phyloP scores from a whole-genome alignment of 2,888 invertebrate genomes.

The Helicoverpa assulta region DNA sequence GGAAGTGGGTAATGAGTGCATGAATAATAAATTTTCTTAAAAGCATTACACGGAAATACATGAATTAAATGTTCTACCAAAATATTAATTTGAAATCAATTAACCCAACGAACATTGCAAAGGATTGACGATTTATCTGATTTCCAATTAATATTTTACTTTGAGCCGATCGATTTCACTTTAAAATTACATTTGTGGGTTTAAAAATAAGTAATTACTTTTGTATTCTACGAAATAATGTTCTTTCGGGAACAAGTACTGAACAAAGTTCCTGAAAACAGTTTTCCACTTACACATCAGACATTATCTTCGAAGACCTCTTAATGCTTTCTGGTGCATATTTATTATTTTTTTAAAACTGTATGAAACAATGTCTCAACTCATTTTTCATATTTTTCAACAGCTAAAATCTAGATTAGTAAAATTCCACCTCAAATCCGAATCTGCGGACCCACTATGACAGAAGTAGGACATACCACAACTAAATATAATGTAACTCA shows the following conservation, averaged over 20 bases:
- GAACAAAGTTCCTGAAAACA: not conserved
- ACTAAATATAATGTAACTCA: constrained; percentile 37
- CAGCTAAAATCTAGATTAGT: not conserved
- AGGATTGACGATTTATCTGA: not conserved
- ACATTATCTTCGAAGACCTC: too few relatives aligned
- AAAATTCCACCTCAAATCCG: not conserved
- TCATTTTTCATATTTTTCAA: too few relatives aligned
- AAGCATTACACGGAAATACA: not conserved
- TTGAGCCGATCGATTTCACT: not conserved
- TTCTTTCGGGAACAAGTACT: not conserved
- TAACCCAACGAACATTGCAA: not conserved
- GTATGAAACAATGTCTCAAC: too few relatives aligned
- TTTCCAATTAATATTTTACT: constrained; percentile 1
- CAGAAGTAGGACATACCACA: constrained; percentile 3
- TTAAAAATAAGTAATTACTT: too few relatives aligned
- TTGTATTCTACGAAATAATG: not conserved
- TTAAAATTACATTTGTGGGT: not conserved
- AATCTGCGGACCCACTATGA: not conserved
- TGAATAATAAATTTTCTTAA: constrained; percentile 9
- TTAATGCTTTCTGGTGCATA: too few relatives aligned
- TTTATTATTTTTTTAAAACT: too few relatives aligned
- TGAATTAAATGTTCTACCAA: not conserved
- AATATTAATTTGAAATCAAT: constrained; percentile 10
- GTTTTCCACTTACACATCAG: not conserved
- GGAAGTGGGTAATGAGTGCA: not conserved